Evolutionary conservation across 2,113 vertebrate genomes (phyloP).

Genomic region (Pyrgilauda ruficollis): DNA sequence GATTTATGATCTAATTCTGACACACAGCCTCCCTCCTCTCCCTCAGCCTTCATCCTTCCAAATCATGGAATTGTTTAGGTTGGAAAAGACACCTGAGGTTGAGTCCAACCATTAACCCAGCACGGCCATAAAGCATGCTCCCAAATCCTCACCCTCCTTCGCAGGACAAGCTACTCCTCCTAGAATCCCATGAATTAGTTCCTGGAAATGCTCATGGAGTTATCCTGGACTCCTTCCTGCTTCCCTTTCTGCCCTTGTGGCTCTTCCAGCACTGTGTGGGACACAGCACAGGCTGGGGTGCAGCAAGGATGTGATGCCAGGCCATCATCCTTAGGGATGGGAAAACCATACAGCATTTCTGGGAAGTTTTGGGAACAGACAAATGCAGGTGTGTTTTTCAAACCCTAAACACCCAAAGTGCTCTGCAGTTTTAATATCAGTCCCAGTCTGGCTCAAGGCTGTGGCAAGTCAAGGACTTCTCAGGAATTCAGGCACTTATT

Average conservation of each 20-base stretch:
- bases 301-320: not conserved
- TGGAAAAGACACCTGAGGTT: not conserved
- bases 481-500: not conserved
- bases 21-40: not conserved
- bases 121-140: not conserved
- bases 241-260: not conserved
- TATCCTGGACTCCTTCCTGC: not conserved
- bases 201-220: not conserved
- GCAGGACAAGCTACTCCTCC: not conserved
- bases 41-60: not conserved
- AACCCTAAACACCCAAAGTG: not conserved
- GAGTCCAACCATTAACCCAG: not conserved
- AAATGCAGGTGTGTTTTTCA: not conserved
- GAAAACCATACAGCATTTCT: fast-evolving
- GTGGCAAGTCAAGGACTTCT: not conserved
- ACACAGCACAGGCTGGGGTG: not conserved
- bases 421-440: not conserved
- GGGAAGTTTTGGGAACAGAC: not conserved
- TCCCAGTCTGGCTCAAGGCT: not conserved
- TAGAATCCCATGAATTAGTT: not conserved
- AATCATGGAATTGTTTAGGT: not conserved
- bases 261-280: not conserved
- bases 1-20: not conserved
- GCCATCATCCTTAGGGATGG: fast-evolving
- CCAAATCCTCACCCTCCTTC: not conserved